Conservation (phyloP, 2,888 invertebrate genomes). For the Aphrophora alni region DNA sequence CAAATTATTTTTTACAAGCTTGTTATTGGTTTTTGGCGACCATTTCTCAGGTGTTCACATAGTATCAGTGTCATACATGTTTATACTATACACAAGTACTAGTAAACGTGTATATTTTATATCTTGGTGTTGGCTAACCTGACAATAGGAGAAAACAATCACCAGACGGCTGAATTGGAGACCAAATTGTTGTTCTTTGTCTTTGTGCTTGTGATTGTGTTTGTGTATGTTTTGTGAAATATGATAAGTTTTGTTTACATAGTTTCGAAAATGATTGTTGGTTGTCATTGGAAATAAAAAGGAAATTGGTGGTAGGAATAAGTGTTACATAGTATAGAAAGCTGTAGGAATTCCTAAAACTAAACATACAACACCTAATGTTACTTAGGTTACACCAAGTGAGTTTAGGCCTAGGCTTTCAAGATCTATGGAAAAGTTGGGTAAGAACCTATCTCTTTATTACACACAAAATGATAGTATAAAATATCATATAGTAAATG, state of each 20-base stretch:
- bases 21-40: background rate
- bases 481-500: background rate
- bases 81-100: background rate
- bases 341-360: constrained; percentile 3
- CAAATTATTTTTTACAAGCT: background rate
- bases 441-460: background rate
- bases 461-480: background rate
- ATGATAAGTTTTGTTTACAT: background rate
- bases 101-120: background rate
- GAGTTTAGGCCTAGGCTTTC: background rate
- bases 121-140: no score
- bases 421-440: background rate
- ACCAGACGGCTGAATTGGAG: background rate
- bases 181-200: background rate
- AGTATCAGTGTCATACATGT: background rate
- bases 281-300: constrained; percentile 7
- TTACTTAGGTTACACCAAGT: background rate
- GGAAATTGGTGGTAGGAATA: constrained; percentile 3
- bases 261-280: background rate
- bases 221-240: background rate
- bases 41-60: background rate
- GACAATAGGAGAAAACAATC: background rate
- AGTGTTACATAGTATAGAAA: background rate
- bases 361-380: background rate
- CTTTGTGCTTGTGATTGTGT: no score